Evolutionary conservation across 2,113 vertebrate species (phyloP), one percentile per base, ranked within the genome.

Genomic region (Ammospiza caudacuta): DNA sequence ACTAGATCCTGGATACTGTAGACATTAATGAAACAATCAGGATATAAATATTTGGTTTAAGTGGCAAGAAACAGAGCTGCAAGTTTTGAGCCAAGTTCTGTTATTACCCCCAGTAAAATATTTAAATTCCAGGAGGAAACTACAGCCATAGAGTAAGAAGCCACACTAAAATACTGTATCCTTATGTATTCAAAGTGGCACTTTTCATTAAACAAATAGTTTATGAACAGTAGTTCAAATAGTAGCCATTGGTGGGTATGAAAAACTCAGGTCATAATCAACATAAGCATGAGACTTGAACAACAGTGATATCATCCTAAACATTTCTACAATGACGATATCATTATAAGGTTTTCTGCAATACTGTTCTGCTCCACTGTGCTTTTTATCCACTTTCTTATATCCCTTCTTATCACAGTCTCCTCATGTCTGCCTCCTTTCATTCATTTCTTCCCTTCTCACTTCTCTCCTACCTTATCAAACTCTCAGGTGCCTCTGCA

Each of bases 391-490:
- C 39, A 25, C 46, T 87, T 91, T 81, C 44, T 89, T 78, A 64
- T 52, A 79, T 31, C 41, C 35, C 19, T 84, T 62, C 62, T 95
- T 95, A 94, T 88, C 89, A 67, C 14, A 55, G 15, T 35, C 54
- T 83, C 28, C 35, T 95, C 33, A 41, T 61, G n/a, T 46, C 62
- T 76, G n/a, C 20, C 70, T 76, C 43, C 68, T 49, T 82, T 58
- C 58, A 76, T 81, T 91, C 28, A 55, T 49, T 31, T 94, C 69
- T 61, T 91, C 64, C 37, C 41, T 68, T 82, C 49, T 89, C 61
- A 51, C 20, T 87, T 88, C 64, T 37, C 59, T 86, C 19, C 57
- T 87, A 18, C 28, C 49, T 69, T 79, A 62, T 92, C 81, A 89
- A 90, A 64, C 22, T 78, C 74, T 28, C 22, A 31, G 24, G 41